Conservation (phyloP, 2,888 invertebrate genomes). For the Agrochola lychnidis region DNA sequence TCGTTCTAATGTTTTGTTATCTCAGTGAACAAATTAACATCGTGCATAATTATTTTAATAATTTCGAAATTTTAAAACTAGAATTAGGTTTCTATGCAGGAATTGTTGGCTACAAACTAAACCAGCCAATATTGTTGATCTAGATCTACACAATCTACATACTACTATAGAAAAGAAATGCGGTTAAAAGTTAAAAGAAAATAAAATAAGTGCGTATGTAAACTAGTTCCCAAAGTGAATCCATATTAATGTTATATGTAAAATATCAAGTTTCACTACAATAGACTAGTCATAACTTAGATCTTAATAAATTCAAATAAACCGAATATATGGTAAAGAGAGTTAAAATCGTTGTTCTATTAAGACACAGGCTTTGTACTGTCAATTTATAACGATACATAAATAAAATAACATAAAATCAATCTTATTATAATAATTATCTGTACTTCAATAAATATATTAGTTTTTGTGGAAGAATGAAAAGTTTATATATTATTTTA, state of each 20-base stretch:
- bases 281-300: conserved; percentile 65
- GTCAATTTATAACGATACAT: conserved; percentile 46
- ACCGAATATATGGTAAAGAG: conserved; percentile 51
- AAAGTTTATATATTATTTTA: conserved; percentile 36
- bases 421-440: conserved; percentile 47
- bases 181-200: not conserved
- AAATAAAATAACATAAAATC: conserved; percentile 53
- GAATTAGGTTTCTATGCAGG: not conserved
- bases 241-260: conserved; percentile 28
- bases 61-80: not conserved
- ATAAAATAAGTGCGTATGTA: not conserved
- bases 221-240: conserved; percentile 43
- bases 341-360: conserved; percentile 71
- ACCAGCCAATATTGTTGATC: conserved; percentile 8
- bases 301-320: conserved; percentile 61
- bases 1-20: too few relatives aligned
- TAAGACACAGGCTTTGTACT: conserved; percentile 84
- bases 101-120: not conserved
- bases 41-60: not conserved
- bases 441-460: conserved; percentile 64
- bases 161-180: conserved; percentile 22
- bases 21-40: not conserved
- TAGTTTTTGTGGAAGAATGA: conserved; percentile 60
- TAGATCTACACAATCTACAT: not conserved
- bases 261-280: conserved; percentile 44